Evolutionary conservation across 1,140 invertebrate genomes (phyloP).

Genomic region (Drosophila cardini): DNA sequence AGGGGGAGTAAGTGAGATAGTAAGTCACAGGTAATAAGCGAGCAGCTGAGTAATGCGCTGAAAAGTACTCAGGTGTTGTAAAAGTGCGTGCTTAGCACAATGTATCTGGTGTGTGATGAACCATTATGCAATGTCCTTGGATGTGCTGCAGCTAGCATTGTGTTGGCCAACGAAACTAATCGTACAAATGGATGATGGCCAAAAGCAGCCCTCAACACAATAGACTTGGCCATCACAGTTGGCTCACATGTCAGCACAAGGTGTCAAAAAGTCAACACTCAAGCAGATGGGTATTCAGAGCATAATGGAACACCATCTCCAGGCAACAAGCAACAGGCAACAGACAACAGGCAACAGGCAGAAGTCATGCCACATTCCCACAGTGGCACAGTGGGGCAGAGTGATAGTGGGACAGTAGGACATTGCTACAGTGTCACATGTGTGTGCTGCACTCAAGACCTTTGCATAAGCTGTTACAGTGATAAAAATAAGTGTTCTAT

Average conservation of each 20-base stretch:
- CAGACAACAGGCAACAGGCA: conserved; percentile 24
- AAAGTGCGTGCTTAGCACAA: conserved; percentile 16
- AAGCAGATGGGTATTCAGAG: conserved; percentile 54
- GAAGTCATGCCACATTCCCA: neutral
- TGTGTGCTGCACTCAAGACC: conserved; percentile 27
- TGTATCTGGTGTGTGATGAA: neutral
- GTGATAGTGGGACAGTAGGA: neutral
- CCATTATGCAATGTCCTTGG: conserved; percentile 71
- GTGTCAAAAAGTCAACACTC: conserved; percentile 41
- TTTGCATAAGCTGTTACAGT: conserved; percentile 48
- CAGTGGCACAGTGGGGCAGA: too few relatives aligned
- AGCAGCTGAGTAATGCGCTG: conserved; percentile 67
- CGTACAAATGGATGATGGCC: conserved; percentile 70
- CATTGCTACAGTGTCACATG: conserved; percentile 16
- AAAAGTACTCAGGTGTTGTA: conserved; percentile 27
- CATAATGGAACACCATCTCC: conserved; percentile 6
- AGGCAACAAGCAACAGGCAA: conserved; percentile 25
- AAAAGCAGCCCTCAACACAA: conserved; percentile 43
- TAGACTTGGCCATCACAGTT: conserved; percentile 26
- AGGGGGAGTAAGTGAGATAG: too few relatives aligned
- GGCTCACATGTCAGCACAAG: conserved; percentile 45
- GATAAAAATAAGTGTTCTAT: conserved; percentile 28
- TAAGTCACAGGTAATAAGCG: conserved; percentile 52
- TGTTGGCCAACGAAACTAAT: conserved; percentile 72
- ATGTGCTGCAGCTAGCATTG: conserved; percentile 51